phyloP scores from a whole-genome alignment of 2,113 vertebrate species.

The Vulpes vulpes region DNA sequence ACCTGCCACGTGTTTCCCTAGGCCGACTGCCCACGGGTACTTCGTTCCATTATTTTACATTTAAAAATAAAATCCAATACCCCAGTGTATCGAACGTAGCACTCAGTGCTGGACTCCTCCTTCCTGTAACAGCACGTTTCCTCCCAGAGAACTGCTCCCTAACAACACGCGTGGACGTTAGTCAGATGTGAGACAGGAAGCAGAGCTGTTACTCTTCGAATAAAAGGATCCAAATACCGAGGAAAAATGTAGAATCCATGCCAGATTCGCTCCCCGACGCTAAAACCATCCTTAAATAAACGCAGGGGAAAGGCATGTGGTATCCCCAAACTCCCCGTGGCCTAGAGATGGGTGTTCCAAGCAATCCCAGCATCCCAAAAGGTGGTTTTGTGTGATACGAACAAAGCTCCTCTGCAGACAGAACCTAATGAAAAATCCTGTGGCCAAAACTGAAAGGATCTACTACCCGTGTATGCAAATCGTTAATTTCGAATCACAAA shows the following conservation, averaged over 20 bases:
- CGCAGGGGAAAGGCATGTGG: accelerated
- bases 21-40: background rate
- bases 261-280: background rate
- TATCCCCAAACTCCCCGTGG: background rate
- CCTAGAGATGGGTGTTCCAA: background rate
- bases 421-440: background rate
- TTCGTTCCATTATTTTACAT: background rate
- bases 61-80: background rate
- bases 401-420: background rate
- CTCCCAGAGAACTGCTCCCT: background rate
- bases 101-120: background rate
- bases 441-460: background rate
- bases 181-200: background rate
- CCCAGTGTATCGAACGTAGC: background rate
- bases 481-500: background rate
- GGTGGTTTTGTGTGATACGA: background rate
- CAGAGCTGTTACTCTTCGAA: background rate
- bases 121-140: background rate
- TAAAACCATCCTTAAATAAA: background rate
- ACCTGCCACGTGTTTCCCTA: no score
- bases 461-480: background rate
- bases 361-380: background rate
- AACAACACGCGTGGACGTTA: background rate
- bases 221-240: background rate
- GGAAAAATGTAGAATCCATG: background rate